Base-by-base conservation (phyloP, 2,113 vertebrate species). In the Sula dactylatra region DNA sequence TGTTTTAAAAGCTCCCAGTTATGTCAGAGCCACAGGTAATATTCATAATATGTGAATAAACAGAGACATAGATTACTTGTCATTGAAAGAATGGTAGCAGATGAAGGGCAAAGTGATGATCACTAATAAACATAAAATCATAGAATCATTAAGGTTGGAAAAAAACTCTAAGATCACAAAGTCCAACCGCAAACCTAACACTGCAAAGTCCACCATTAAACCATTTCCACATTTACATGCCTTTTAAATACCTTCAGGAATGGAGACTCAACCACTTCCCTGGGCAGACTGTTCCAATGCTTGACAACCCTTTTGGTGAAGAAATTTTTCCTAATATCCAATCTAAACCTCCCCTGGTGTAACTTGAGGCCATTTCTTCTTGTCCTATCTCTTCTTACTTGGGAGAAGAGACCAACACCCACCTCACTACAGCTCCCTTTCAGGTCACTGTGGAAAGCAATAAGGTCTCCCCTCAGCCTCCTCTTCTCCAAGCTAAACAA, bases 31-130 rank as follows among this genome's bases (percentile, higher is more conserved):
- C 50, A 71, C 55, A 71, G 25, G 34, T 36, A 67, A 56, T 54
- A 83, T 16, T 85, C 70, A 65, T 72, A 52, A 74, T 67, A 40
- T 54, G 7, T 81, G 45, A 76, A 71, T 18, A 82, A 88, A 26
- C 25, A 56, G 36, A 56, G 72, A 40, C 71, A 77, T 4, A 49
- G n/a, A 84, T 91, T 88, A 79, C 42, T 80, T 79, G n/a, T 72
- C 49, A 27, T 64, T 93, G 66, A 89, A 71, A 85, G 45, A 93
- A 67, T 17, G 65, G 55, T 93, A 86, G 72, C 56, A 97, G 93
- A 88, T 83, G 29, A 76, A 81, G 77, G 74, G 25, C 81, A 97
- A 92, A 90, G 15, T 93, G 44, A 88, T 93, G 36, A 94, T 89
- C 64, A 69, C n/a, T 85, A 80, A 77, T 94, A 93, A 96, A 90